Percentiles rank a stretch among this genome's conserved stretches.
phyloP scores from a whole-genome alignment of 1,140 invertebrate genomes.

The Pachyrhynchus sulphureomaculatus region DNA sequence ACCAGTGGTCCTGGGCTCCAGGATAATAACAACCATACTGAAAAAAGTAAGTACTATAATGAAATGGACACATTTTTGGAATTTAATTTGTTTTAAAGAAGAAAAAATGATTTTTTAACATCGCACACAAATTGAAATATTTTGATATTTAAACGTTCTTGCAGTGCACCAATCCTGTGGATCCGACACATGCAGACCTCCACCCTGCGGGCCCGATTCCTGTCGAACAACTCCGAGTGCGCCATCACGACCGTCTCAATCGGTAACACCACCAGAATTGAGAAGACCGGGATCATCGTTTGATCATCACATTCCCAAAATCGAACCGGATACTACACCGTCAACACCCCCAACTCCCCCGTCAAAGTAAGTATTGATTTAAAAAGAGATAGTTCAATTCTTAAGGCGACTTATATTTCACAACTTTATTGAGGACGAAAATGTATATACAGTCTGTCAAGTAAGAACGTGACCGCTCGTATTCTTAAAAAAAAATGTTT shows the following conservation, averaged over 20 bases:
- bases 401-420: too few relatives aligned
- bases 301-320: slow-evolving; percentile 56
- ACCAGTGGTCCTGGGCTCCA: slow-evolving; percentile 4
- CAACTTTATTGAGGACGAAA: too few relatives aligned
- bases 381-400: too few relatives aligned
- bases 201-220: neutral
- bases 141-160: too few relatives aligned
- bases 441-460: too few relatives aligned
- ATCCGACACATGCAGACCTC: slow-evolving; percentile 45
- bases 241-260: slow-evolving; percentile 34
- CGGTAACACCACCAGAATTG: slow-evolving; percentile 42
- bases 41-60: slow-evolving; percentile 16
- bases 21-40: slow-evolving; percentile 28
- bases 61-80: too few relatives aligned
- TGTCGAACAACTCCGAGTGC: slow-evolving; percentile 4
- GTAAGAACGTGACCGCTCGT: too few relatives aligned
- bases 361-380: slow-evolving; percentile 22
- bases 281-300: slow-evolving; percentile 43
- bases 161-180: slow-evolving; percentile 47
- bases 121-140: too few relatives aligned
- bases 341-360: slow-evolving; percentile 46
- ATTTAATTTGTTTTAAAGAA: too few relatives aligned
- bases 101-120: too few relatives aligned
- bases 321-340: slow-evolving; percentile 55
- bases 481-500: too few relatives aligned